Evolutionary conservation across 2,888 invertebrate species (phyloP), one percentile per base, ranked within the genome.

Genomic region (Acleris literana): DNA sequence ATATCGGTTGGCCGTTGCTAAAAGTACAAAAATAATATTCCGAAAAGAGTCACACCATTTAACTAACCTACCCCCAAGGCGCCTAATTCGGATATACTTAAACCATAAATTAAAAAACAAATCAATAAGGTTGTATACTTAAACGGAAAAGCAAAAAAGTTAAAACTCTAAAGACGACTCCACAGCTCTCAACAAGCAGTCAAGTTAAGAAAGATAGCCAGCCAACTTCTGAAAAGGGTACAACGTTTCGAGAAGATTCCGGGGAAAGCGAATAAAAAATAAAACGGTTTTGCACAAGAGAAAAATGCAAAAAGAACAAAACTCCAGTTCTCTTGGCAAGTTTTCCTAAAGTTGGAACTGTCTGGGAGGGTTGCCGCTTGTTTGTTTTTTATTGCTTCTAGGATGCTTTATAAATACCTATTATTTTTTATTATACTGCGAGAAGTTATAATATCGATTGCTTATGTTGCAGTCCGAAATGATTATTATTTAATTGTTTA

Each of bases 201-300:
- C 83, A 89, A 90, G 86, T 91, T 85, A 86, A 88, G 88, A 90
- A 89, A 91, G 90, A 92, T 90, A 90, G 90, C 86, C 84, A 80
- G 83, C 83, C 84, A 88, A 88, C 90, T 91, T 85, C 85, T 90
- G 90, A 89, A 90, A 90, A 88, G 92, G 92, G 91, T 91, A 91
- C 91, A 88, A 67, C 90, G 89, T 88, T 90, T 86, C 88, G 78
- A 85, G 83, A 86, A 90, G 88, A 91, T 90, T 89, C 87, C 72
- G 75, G 79, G 79, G 82, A 77, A 78, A 81, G 81, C 76, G 78
- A 79, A 75, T 75, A 74, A 79, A 82, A 80, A 78, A 78, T 76
- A 78, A 74, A 78, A 81, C 76, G 78, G 83, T 84, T 86, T 83
- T 81, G 80, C 76, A 72, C 77, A 73, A 69, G 76, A 79, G 84